Evolutionary conservation across 2,113 vertebrate species (phyloP).

Genomic region (Macaca nemestrina): DNA sequence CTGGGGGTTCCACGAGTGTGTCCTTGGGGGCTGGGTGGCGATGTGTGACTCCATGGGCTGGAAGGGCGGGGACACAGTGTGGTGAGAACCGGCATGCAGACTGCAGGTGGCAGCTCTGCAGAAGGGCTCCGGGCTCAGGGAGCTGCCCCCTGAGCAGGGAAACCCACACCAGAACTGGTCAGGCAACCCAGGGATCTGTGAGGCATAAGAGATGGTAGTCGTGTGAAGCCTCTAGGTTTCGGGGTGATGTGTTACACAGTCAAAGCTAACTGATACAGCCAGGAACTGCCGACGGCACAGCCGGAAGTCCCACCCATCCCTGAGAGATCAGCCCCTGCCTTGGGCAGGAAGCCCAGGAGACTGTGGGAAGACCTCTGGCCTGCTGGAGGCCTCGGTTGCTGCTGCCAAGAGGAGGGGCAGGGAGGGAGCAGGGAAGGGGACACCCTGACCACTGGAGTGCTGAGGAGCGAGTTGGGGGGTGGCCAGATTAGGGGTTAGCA

Average conservation of each 20-base stretch:
- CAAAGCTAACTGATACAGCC: background rate
- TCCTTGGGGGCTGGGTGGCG: background rate
- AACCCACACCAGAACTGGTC: background rate
- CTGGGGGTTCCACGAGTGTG: background rate
- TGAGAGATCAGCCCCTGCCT: background rate
- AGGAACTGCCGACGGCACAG: background rate
- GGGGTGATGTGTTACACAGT: background rate
- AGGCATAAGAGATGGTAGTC: no score
- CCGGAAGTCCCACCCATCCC: background rate
- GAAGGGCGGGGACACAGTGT: background rate
- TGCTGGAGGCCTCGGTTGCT: background rate
- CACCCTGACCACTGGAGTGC: background rate
- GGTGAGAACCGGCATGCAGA: background rate
- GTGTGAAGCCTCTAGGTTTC: background rate
- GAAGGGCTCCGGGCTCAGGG: background rate
- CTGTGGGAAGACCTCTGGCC: background rate
- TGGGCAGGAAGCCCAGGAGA: background rate
- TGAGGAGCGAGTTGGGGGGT: background rate
- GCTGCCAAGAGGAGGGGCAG: no score
- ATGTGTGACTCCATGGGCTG: rapidly evolving
- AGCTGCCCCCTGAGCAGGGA: background rate
- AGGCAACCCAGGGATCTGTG: background rate
- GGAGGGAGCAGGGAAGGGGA: background rate
- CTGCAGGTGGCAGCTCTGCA: no score
- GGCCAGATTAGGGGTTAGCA: background rate